A percentile compares a stretch with the other conserved stretches of the same genome.
These are phyloP conservation scores for Pseudococcus viburni DNA, from an alignment of 2,888 invertebrate genomes.

Conservation along the genomic window DNA sequence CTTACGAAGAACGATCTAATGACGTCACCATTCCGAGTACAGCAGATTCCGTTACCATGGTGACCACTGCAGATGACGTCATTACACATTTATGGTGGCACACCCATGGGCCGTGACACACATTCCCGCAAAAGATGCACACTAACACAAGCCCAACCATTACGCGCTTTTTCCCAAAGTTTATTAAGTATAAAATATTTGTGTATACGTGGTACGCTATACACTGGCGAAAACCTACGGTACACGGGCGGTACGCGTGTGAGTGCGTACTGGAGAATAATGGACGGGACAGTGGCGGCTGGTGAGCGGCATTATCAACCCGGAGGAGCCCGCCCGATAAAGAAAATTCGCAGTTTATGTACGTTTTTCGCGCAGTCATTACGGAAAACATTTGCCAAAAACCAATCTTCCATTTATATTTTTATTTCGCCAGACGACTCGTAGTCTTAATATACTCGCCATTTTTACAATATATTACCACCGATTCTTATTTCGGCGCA, in stretches of 20 bases:
- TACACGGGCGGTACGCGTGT: slow-evolving; percentile 34
- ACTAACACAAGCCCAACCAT: slow-evolving; percentile 59
- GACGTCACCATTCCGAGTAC: slow-evolving; percentile 63
- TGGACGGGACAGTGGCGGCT: slow-evolving; percentile 59
- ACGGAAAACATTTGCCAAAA: slow-evolving; percentile 59
- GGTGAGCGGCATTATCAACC: slow-evolving; percentile 58
- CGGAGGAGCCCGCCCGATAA: slow-evolving; percentile 16
- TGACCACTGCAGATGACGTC: slow-evolving; percentile 65
- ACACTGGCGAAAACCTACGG: neutral
- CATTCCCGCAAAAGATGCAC: slow-evolving; percentile 63
- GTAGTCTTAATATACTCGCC: neutral
- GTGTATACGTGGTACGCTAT: slow-evolving; percentile 32
- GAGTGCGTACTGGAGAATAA: slow-evolving; percentile 49
- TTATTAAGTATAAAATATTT: slow-evolving; percentile 64
- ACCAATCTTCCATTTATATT: slow-evolving; percentile 38
- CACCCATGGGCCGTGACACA: slow-evolving; percentile 67
- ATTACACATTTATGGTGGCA: slow-evolving; percentile 66
- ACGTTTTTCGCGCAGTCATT: slow-evolving; percentile 60
- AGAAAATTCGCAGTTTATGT: slow-evolving; percentile 59
- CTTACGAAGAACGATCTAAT: slow-evolving; percentile 65
- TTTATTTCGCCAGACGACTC: slow-evolving; percentile 5
- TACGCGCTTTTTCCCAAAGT: slow-evolving; percentile 63
- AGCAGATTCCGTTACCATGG: slow-evolving; percentile 65
- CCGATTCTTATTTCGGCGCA: too few relatives aligned
- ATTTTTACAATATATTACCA: too few relatives aligned